These are phyloP conservation scores for Solenodon paradoxus DNA, from an alignment of 2,113 vertebrate species.

Conservation along the genomic window DNA sequence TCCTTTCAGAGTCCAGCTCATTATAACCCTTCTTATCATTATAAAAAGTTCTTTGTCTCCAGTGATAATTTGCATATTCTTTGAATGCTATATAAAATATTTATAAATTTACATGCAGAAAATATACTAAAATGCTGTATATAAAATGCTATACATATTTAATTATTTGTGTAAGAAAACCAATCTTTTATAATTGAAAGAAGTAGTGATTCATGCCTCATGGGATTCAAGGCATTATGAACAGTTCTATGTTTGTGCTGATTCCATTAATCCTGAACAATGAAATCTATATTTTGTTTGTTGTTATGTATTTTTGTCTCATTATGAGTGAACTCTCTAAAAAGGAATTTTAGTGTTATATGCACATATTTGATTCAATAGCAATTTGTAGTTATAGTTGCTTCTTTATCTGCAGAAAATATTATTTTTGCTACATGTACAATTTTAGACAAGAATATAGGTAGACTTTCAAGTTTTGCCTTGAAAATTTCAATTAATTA, in stretches of 20 bases:
- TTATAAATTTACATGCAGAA: neutral
- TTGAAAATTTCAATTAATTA: conserved; percentile 7
- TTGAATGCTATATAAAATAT: neutral
- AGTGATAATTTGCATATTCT: neutral
- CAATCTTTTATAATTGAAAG: neutral
- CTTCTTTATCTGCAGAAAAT: neutral
- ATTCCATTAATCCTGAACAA: neutral
- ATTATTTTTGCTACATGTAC: neutral
- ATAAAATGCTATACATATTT: neutral
- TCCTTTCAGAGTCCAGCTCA: neutral
- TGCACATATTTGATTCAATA: neutral
- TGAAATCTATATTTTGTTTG: neutral
- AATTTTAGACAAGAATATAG: neutral
- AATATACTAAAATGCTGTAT: neutral
- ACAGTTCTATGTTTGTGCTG: neutral
- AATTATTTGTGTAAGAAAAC: neutral
- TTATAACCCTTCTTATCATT: neutral
- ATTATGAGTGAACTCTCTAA: neutral
- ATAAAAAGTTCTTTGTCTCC: neutral
- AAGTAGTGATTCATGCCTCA: neutral
- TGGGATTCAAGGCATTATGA: neutral
- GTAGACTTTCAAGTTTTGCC: neutral
- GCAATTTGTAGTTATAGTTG: neutral
- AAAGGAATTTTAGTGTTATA: neutral
- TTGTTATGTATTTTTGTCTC: neutral